phyloP scores from a whole-genome alignment of 2,797 vertebrate genomes.

The Anguilla obscura region DNA sequence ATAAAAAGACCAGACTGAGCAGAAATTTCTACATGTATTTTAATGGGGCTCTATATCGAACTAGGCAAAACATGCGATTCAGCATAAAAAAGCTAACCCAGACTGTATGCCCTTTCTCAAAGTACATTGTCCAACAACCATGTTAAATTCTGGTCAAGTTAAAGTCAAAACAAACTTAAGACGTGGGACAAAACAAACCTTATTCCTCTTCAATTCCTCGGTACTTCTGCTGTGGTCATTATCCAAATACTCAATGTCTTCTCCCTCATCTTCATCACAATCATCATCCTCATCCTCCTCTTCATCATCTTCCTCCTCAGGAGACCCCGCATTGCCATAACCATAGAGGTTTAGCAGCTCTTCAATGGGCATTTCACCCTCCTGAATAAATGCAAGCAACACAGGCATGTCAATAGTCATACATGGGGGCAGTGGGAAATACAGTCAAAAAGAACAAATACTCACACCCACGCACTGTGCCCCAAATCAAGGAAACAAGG shows the following conservation, averaged over 20 bases:
- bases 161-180: not conserved
- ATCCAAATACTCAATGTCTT: conserved; percentile 75
- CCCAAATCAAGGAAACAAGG: not conserved
- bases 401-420: not conserved
- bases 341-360: conserved; percentile 93
- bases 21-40: not conserved
- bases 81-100: not conserved
- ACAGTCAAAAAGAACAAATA: not conserved
- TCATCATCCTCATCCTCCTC: conserved; percentile 80
- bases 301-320: conserved; percentile 89
- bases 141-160: not conserved
- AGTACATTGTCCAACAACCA: not conserved
- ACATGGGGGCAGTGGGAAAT: not conserved
- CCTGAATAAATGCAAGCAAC: conserved; percentile 65
- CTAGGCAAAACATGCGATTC: not conserved
- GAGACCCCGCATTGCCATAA: conserved; percentile 84
- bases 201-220: conserved; percentile 75
- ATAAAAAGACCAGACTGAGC: not conserved
- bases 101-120: not conserved
- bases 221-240: conserved; percentile 87
- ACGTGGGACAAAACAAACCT: conserved; percentile 51
- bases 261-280: conserved; percentile 82
- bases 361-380: conserved; percentile 96
- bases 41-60: not conserved
- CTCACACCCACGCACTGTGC: not conserved